phyloP scores from a whole-genome alignment of 2,113 vertebrate species.

The Scolopax mira region DNA sequence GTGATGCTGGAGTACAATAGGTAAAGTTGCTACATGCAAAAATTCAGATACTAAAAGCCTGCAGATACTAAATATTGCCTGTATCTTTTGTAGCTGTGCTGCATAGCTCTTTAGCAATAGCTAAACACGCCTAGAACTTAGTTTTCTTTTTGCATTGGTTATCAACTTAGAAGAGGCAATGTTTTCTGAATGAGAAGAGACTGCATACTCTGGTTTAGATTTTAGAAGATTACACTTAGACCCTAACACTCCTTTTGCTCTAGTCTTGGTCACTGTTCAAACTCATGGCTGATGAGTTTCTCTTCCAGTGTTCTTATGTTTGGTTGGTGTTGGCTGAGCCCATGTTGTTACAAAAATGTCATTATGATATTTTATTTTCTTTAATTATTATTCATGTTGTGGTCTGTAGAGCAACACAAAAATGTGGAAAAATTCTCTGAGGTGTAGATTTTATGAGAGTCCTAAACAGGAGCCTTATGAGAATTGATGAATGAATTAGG shows the following conservation, averaged over 20 bases:
- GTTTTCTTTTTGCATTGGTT: neutral
- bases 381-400: neutral
- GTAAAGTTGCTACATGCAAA: neutral
- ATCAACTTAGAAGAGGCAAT: rapidly evolving
- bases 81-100: neutral
- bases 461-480: neutral
- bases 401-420: neutral
- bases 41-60: neutral
- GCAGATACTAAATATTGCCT: neutral
- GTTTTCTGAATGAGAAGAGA: neutral
- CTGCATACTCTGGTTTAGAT: neutral
- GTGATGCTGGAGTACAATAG: neutral
- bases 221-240: neutral
- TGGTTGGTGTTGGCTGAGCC: neutral
- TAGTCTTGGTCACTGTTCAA: neutral
- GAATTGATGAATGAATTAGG: neutral
- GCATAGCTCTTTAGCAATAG: neutral
- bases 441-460: neutral
- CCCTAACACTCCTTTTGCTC: neutral
- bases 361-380: neutral
- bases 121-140: neutral
- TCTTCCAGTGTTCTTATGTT: neutral
- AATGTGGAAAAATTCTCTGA: neutral
- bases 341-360: neutral
- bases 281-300: neutral